These are phyloP conservation scores for Sminthurinus aureus DNA, from an alignment of 2,888 invertebrate species.

Conservation along the genomic window DNA sequence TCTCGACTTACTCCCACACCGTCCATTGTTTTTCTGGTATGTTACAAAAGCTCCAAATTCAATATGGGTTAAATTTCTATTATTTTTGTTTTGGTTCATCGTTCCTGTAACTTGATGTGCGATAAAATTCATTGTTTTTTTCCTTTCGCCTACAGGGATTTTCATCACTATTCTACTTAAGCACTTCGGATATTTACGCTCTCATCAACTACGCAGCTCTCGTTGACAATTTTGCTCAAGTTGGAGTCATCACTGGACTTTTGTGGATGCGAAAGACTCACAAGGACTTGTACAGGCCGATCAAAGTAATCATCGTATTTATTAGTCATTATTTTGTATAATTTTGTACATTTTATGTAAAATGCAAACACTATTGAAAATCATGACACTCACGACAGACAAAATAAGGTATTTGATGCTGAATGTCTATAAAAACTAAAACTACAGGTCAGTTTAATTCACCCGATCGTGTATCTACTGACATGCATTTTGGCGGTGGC, in stretches of 20 bases:
- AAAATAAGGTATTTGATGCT: too few species aligned
- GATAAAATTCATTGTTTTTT: too few species aligned
- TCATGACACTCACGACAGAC: too few species aligned
- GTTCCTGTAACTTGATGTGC: too few species aligned
- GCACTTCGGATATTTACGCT: constrained; percentile 80
- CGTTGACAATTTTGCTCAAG: constrained; percentile 78
- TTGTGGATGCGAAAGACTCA: constrained; percentile 74
- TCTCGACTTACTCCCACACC: constrained; percentile 83
- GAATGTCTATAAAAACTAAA: constrained; percentile 3
- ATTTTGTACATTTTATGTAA: background rate
- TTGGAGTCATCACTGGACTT: constrained; percentile 74
- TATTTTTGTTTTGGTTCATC: too few species aligned
- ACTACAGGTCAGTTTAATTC: constrained; percentile 70
- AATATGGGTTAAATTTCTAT: too few species aligned
- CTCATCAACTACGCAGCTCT: constrained; percentile 86
- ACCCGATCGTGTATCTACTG: constrained; percentile 80
- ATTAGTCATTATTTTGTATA: background rate
- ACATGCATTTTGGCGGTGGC: constrained; percentile 81
- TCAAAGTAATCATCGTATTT: constrained; percentile 64
- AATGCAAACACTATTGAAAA: background rate
- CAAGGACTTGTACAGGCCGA: constrained; percentile 81
- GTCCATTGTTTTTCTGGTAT: constrained; percentile 82
- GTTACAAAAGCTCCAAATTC: too few species aligned
- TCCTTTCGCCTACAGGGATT: constrained; percentile 71
- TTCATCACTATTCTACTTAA: constrained; percentile 80